phyloP scores from a whole-genome alignment of 2,888 invertebrate genomes.

The Ennomos fuscantarius region DNA sequence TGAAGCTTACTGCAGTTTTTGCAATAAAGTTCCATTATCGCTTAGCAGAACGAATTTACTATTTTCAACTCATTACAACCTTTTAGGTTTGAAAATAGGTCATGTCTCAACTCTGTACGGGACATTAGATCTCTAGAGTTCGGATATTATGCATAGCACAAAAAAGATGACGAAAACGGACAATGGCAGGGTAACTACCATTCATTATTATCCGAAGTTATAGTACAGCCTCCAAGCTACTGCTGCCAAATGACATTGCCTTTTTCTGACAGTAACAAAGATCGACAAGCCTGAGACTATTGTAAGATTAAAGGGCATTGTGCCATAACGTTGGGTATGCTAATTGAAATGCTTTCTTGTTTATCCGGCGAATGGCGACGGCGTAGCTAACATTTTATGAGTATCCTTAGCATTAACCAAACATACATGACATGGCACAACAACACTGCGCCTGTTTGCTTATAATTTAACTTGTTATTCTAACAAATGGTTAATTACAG shows the following conservation, averaged over 20 bases:
- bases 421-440: conserved; percentile 8
- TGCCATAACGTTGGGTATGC: conserved; percentile 24
- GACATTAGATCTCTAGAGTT: too few species aligned
- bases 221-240: conserved; percentile 39
- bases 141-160: too few species aligned
- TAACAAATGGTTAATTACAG: conserved; percentile 20
- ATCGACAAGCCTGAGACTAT: conserved; percentile 26
- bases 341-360: conserved; percentile 33
- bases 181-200: neutral
- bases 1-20: neutral
- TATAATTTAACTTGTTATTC: conserved; percentile 1
- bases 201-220: conserved; percentile 33
- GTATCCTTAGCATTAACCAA: conserved; percentile 16
- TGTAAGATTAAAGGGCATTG: conserved; percentile 28
- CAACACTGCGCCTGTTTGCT: conserved; percentile 4
- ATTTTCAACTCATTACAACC: too few species aligned
- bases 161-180: neutral
- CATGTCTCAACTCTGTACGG: too few species aligned
- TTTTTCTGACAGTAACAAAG: conserved; percentile 32
- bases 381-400: conserved; percentile 20
- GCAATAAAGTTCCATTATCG: too few species aligned
- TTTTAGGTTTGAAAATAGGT: too few species aligned
- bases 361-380: conserved; percentile 19
- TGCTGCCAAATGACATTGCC: conserved; percentile 46
- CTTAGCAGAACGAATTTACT: too few species aligned